A percentile compares a stretch with the other conserved stretches of the same genome.
Evolutionary conservation across 2,888 invertebrate genomes (phyloP).

Genomic region (Tethea ocularis): DNA sequence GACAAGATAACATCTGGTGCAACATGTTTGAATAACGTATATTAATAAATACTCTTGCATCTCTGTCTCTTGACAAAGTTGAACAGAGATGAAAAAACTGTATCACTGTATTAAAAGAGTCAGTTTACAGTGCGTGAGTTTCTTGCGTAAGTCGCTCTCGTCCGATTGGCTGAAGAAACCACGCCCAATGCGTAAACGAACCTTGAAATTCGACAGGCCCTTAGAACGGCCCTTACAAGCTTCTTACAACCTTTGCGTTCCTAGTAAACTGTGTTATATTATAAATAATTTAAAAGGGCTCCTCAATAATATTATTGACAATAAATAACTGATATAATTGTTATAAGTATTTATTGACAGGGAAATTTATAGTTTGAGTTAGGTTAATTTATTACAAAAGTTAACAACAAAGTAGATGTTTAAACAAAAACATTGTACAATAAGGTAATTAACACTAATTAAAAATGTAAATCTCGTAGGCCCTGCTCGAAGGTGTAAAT

Average conservation of each 20-base stretch:
- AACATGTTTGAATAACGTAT: not conserved
- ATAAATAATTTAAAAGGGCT: slow-evolving; percentile 84
- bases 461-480: slow-evolving; percentile 50
- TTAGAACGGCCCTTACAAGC: slow-evolving; percentile 70
- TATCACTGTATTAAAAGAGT: slow-evolving; percentile 43
- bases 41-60: slow-evolving; percentile 18
- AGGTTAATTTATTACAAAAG: not conserved
- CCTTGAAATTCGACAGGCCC: slow-evolving; percentile 76
- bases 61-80: slow-evolving; percentile 30
- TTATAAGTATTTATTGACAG: slow-evolving; percentile 5
- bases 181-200: slow-evolving; percentile 79
- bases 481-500: slow-evolving; percentile 68
- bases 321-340: slow-evolving; percentile 38
- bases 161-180: slow-evolving; percentile 72
- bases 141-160: slow-evolving; percentile 69
- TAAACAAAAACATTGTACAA: slow-evolving; percentile 20
- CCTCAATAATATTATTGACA: slow-evolving; percentile 58
- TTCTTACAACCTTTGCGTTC: slow-evolving; percentile 66
- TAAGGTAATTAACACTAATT: slow-evolving; percentile 58
- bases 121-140: slow-evolving; percentile 43
- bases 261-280: slow-evolving; percentile 82
- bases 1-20: not conserved
- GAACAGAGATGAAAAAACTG: slow-evolving; percentile 19
- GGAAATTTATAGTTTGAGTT: not conserved
- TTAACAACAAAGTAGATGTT: slow-evolving; percentile 11